Conservation (phyloP, 2,888 invertebrate genomes). For the Drosophila testacea region DNA sequence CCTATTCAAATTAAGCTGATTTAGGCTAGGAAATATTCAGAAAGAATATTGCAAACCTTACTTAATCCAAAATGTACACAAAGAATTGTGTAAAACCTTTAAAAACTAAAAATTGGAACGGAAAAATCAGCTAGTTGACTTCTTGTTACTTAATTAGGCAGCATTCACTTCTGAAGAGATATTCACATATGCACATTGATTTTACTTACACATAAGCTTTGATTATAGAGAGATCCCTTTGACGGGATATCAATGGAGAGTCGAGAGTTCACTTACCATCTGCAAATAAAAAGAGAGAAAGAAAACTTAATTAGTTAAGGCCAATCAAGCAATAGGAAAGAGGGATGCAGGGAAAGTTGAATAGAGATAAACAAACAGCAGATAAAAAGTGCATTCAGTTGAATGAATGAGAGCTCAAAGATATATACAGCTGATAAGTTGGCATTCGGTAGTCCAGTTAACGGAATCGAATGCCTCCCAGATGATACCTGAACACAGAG, state of each 20-base stretch:
- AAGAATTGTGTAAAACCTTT: not conserved
- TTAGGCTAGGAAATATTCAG: not conserved
- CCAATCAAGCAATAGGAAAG: constrained; percentile 58
- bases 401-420: constrained; percentile 41
- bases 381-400: constrained; percentile 67
- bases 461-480: not conserved
- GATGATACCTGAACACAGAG: not conserved
- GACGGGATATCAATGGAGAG: constrained; percentile 12
- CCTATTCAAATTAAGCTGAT: not conserved
- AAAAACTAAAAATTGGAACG: not conserved
- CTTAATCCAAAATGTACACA: no score
- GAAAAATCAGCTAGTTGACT: not conserved
- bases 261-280: constrained; percentile 66
- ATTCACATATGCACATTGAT: constrained; percentile 15
- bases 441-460: constrained; percentile 34
- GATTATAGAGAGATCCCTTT: constrained; percentile 12
- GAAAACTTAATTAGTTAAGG: constrained; percentile 73
- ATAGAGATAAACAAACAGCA: constrained; percentile 46
- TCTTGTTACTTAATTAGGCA: constrained; percentile 3
- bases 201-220: constrained; percentile 26
- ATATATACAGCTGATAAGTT: constrained; percentile 55
- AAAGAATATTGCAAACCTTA: not conserved
- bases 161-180: constrained; percentile 1
- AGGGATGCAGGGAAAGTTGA: not conserved
- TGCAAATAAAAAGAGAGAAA: constrained; percentile 66